Evolutionary conservation across 1,140 invertebrate species (phyloP).

Genomic region (Atopsyche davidsoni): DNA sequence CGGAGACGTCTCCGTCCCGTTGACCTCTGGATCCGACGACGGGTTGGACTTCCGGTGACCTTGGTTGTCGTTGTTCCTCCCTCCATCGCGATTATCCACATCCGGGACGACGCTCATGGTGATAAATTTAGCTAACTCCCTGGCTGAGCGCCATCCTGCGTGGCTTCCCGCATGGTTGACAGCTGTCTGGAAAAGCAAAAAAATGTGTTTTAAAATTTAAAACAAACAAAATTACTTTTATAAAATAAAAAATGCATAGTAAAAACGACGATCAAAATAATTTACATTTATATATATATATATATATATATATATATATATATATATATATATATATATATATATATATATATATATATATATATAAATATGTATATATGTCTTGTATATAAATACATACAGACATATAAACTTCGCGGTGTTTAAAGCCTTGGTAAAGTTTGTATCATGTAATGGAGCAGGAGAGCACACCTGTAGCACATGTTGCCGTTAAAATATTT

Average conservation of each 20-base stretch:
- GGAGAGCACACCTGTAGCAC: too few species aligned
- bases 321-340: conserved; percentile 1
- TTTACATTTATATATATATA: conserved; percentile 2
- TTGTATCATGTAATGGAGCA: too few species aligned
- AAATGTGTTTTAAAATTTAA: neutral
- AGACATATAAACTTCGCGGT: too few species aligned
- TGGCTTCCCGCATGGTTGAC: neutral
- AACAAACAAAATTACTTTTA: neutral
- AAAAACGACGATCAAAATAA: neutral
- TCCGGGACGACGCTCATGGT: conserved; percentile 24
- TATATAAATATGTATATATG: neutral
- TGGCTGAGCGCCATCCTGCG: too few species aligned
- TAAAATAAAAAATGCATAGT: neutral
- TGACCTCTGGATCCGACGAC: conserved; percentile 19
- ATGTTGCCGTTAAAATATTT: too few species aligned
- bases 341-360: conserved; percentile 3
- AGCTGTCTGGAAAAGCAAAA: conserved; percentile 6
- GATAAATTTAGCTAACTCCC: neutral
- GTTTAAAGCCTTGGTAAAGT: too few species aligned
- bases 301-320: conserved; percentile 8
- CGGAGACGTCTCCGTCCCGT: conserved; percentile 3
- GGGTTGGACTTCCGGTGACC: conserved; percentile 15
- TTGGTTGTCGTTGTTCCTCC: conserved; percentile 13
- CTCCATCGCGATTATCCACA: conserved; percentile 5
- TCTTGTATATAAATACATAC: too few species aligned